A percentile compares a stretch with the other conserved stretches of the same genome.
Conservation (phyloP, 2,888 invertebrate genomes). For the Leistus spinibarbis region DNA sequence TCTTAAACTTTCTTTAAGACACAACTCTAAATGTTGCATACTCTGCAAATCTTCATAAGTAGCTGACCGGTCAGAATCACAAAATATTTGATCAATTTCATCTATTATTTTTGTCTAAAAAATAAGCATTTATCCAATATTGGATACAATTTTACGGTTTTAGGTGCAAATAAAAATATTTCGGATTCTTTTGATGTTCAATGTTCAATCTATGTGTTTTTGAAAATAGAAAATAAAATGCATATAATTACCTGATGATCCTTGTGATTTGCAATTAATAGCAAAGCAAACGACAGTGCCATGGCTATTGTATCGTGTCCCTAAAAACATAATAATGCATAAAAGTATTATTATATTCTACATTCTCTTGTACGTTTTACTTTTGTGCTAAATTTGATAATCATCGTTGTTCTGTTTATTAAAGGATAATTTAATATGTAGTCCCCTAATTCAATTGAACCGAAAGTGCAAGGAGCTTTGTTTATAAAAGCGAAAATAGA, state of each 20-base stretch:
- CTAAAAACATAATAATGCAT: too few species aligned
- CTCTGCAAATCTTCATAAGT: slow-evolving; percentile 64
- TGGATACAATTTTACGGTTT: too few species aligned
- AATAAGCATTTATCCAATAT: background rate
- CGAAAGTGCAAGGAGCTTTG: too few species aligned
- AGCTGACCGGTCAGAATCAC: slow-evolving; percentile 57
- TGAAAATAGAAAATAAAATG: background rate
- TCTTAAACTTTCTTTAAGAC: slow-evolving; percentile 68
- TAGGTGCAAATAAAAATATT: background rate
- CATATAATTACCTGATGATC: slow-evolving; percentile 55
- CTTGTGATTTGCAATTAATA: slow-evolving; percentile 60
- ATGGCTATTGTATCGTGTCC: slow-evolving; percentile 68
- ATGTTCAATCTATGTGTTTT: too few species aligned
- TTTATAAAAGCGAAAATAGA: too few species aligned
- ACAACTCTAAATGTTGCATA: slow-evolving; percentile 68
- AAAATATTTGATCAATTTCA: slow-evolving; percentile 58
- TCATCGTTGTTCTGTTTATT: too few species aligned
- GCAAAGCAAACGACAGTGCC: slow-evolving; percentile 55
- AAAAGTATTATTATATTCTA: too few species aligned
- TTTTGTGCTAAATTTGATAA: too few species aligned
- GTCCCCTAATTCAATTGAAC: too few species aligned
- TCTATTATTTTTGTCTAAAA: slow-evolving; percentile 55
- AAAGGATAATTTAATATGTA: too few species aligned
- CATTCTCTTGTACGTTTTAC: too few species aligned
- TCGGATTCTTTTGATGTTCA: too few species aligned